Conservation (phyloP, 2,113 vertebrate genomes). For the Isurus oxyrinchus region DNA sequence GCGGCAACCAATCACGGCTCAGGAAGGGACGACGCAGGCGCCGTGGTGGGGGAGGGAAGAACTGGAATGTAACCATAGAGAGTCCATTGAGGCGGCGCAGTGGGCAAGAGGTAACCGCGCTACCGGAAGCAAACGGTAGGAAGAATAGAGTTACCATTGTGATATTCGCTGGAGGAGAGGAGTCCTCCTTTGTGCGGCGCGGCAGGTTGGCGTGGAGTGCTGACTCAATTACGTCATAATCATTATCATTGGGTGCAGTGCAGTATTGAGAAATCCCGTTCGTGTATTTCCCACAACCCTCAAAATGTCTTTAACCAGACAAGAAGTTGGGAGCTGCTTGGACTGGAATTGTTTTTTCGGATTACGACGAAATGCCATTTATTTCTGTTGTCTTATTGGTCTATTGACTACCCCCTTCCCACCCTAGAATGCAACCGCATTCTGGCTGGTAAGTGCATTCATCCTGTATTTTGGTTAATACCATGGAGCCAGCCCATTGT, state of each 20-base stretch:
- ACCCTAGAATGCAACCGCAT: neutral
- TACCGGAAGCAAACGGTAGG: neutral
- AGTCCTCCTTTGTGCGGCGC: neutral
- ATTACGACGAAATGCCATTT: neutral
- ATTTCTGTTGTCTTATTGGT: neutral
- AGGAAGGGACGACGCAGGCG: neutral
- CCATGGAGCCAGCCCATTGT: neutral
- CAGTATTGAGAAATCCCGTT: neutral
- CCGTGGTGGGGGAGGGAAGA: neutral
- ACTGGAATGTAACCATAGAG: conserved; percentile 2
- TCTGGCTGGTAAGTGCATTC: neutral
- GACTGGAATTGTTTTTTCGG: neutral
- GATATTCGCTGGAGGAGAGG: neutral
- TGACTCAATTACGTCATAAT: too few species aligned
- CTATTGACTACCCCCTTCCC: neutral
- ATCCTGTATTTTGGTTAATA: neutral
- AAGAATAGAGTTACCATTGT: neutral
- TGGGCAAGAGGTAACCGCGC: neutral
- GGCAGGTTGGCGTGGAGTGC: too few species aligned
- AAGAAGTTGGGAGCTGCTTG: neutral
- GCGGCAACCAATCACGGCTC: neutral
- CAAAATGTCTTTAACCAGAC: neutral
- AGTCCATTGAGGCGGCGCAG: neutral
- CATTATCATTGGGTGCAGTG: neutral
- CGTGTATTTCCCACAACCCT: neutral